Percentiles rank a stretch among this genome's conserved stretches.
Conservation (phyloP, 92 coral and sea anemone species). For the Montipora capitata region DNA sequence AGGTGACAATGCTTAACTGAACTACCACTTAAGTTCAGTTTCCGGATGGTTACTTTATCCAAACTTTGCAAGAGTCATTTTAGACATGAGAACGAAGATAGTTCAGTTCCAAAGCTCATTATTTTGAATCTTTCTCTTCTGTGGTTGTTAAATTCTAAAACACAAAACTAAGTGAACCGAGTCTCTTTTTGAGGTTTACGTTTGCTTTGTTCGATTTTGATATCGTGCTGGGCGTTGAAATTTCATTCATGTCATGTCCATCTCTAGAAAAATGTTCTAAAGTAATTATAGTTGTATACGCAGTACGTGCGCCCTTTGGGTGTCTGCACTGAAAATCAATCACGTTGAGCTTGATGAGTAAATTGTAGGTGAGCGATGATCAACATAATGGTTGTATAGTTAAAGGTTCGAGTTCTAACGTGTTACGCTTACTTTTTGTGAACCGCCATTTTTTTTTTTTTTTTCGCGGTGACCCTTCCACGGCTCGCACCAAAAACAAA, state of each 20-base stretch:
- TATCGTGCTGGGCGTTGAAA: slow-evolving; percentile 18
- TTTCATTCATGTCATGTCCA: slow-evolving; percentile 27
- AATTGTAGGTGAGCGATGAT: too few relatives aligned
- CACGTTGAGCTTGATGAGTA: too few relatives aligned
- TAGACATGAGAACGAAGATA: not conserved
- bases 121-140: slow-evolving; percentile 3
- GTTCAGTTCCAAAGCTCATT: not conserved
- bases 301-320: not conserved
- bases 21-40: too few relatives aligned
- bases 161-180: not conserved
- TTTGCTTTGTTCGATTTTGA: slow-evolving; percentile 8
- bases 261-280: not conserved
- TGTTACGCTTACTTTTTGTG: too few relatives aligned
- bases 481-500: too few relatives aligned
- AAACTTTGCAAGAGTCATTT: not conserved
- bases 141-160: slow-evolving; percentile 5
- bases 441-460: not conserved
- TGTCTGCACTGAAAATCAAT: not conserved
- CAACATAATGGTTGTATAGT: too few relatives aligned
- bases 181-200: not conserved
- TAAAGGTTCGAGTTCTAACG: too few relatives aligned
- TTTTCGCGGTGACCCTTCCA: too few relatives aligned
- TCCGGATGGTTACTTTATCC: not conserved
- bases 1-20: too few relatives aligned
- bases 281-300: not conserved